Evolutionary conservation across 2,113 vertebrate species (phyloP).

Genomic region (Centropristis striata): DNA sequence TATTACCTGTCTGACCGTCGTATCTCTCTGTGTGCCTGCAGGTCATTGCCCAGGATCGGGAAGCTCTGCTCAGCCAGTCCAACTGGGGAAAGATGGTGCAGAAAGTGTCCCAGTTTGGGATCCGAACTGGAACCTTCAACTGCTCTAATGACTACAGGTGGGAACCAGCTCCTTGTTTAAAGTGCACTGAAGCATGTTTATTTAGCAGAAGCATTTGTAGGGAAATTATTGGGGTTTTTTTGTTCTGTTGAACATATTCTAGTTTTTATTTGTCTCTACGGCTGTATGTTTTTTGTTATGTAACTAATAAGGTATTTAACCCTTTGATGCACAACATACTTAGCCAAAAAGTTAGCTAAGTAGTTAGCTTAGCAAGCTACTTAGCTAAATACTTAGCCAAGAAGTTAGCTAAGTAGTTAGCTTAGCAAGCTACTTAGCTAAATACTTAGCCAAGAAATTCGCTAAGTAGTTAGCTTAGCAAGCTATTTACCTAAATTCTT

Average conservation of each 20-base stretch:
- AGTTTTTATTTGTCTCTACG: neutral
- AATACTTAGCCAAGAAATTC: no score
- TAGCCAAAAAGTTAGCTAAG: no score
- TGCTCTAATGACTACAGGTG: conserved; percentile 96
- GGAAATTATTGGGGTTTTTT: neutral
- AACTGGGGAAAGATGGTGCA: conserved; percentile 98
- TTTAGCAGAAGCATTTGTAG: neutral
- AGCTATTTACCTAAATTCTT: no score
- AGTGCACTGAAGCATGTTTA: neutral
- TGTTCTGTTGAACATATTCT: neutral
- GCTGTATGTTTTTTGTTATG: neutral
- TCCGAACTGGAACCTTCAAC: conserved; percentile 97
- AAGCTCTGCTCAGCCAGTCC: conserved; percentile 91
- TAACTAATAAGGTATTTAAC: neutral
- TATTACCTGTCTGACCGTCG: neutral
- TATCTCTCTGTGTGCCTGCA: conserved; percentile 71
- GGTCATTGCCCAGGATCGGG: conserved; percentile 94
- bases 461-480: no score
- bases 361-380: no score
- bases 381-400: no score
- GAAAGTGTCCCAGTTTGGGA: conserved; percentile 97
- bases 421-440: no score
- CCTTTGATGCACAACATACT: no score
- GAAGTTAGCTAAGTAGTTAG: no score
- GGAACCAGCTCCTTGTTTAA: conserved; percentile 21